Conservation (phyloP, 2,888 invertebrate species). For the Drosophila infuscata region DNA sequence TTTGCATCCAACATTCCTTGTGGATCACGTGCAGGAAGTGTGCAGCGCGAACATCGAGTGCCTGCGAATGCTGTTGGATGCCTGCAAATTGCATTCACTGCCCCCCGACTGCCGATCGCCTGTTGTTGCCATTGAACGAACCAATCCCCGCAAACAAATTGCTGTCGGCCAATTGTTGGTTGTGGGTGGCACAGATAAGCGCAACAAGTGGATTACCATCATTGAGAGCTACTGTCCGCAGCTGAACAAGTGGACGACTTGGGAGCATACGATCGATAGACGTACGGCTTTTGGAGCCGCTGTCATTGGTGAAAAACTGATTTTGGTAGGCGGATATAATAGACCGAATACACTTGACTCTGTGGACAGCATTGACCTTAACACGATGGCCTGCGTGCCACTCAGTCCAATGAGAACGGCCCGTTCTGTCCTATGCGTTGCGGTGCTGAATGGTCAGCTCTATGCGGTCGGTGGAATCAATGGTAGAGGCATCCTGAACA, state of each 20-base stretch:
- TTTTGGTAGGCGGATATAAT: conserved; percentile 96
- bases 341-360: conserved; percentile 87
- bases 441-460: conserved; percentile 91
- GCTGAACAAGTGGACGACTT: conserved; percentile 83
- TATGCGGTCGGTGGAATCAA: conserved; percentile 98
- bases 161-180: conserved; percentile 88
- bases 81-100: conserved; percentile 94
- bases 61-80: too few species aligned
- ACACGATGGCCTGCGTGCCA: conserved; percentile 91
- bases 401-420: conserved; percentile 96
- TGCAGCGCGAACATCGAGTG: too few species aligned
- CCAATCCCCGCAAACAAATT: conserved; percentile 95
- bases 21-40: too few species aligned
- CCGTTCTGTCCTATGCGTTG: conserved; percentile 88
- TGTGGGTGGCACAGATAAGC: conserved; percentile 89
- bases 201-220: conserved; percentile 69
- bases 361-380: conserved; percentile 94
- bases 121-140: conserved; percentile 90
- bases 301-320: conserved; percentile 91
- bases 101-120: conserved; percentile 91
- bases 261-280: conserved; percentile 85
- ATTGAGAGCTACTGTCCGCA: conserved; percentile 92
- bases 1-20: too few species aligned
- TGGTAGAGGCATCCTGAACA: conserved; percentile 92
- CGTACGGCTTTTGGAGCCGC: conserved; percentile 96